phyloP scores from a whole-genome alignment of 1,140 invertebrate genomes.

The Zaprionus africanus region DNA sequence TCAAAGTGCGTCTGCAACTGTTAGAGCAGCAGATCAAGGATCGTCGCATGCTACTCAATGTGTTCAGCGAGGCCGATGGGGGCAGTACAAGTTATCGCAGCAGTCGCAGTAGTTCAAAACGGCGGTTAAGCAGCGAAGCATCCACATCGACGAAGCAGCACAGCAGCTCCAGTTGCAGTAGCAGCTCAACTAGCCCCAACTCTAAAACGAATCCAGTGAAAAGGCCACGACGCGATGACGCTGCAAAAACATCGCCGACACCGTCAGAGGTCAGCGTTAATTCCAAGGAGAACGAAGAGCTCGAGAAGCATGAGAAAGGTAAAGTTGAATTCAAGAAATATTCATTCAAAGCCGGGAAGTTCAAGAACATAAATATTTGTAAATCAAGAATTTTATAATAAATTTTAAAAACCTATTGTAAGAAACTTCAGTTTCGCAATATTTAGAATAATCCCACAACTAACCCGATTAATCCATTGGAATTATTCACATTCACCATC shows the following conservation, averaged over 20 bases:
- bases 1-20: conserved; percentile 47
- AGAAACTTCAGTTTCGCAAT: neutral
- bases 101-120: conserved; percentile 44
- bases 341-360: neutral
- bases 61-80: conserved; percentile 35
- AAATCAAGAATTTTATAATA: neutral
- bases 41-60: conserved; percentile 32
- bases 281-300: conserved; percentile 80
- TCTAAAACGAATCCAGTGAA: conserved; percentile 26
- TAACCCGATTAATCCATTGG: neutral
- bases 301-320: conserved; percentile 72
- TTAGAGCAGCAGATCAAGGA: conserved; percentile 54
- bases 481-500: neutral
- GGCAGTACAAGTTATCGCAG: conserved; percentile 21
- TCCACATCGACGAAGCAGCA: conserved; percentile 16
- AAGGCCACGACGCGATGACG: conserved; percentile 42
- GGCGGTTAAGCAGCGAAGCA: conserved; percentile 41
- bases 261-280: conserved; percentile 74
- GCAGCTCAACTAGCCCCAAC: conserved; percentile 49
- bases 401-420: neutral
- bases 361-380: neutral
- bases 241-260: conserved; percentile 64
- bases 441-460: neutral
- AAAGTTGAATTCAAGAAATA: neutral
- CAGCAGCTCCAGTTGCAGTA: conserved; percentile 43